Base-by-base conservation (phyloP, 2,797 vertebrate genomes). In the Poeciliopsis gracilis region DNA sequence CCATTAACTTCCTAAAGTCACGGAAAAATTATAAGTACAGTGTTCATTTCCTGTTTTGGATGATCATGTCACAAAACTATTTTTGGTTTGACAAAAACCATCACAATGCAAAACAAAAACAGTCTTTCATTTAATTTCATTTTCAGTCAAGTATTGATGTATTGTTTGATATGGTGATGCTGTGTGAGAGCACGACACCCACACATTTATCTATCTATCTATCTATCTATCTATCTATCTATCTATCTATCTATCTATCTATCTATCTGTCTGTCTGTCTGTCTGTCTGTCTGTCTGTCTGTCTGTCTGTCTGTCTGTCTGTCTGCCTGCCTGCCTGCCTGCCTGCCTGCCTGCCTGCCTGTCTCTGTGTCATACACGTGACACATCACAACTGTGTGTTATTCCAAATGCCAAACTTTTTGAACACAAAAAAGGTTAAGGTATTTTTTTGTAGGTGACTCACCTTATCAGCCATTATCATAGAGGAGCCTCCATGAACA, bases 381-480 rank as follows among this genome's bases (percentile, higher is more conserved):
- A 83, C 12, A 69, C 63, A 76, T 79, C 80, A 55, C 75, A 81
- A 30, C 61, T 72, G 55, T 70, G 82, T 85, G 38, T 57, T 41
- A 38, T 59, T 78, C 28, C 41, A 77, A 84, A 81, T 77, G 53
- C 30, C 41, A 77, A 83, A 83, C 80, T 73, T 3, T 23, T 47
- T 76, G 23, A 13, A 67, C 15, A 33, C 43, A 86, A 72, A 78
- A 49, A 69, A 70, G 71, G 38, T 20, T 72, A 69, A 18, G 38
- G 10, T 2, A 47, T 3, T 53, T 73, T 81, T 51, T 20, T n/a
- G 20, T 71, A 71, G 20, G 66, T 76, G 75, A 77, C 95, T 96
- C 95, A 99, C 98, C 98, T 99, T 99, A 89, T 99, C 97, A 67
- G 98, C 97, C 98, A 99, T 98, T 91, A 99, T 99, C 98, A 99